Percentiles rank a stretch among this genome's conserved stretches.
These are phyloP conservation scores for Neelides folsomi DNA, from an alignment of 2,888 invertebrate genomes.

Conservation along the genomic window DNA sequence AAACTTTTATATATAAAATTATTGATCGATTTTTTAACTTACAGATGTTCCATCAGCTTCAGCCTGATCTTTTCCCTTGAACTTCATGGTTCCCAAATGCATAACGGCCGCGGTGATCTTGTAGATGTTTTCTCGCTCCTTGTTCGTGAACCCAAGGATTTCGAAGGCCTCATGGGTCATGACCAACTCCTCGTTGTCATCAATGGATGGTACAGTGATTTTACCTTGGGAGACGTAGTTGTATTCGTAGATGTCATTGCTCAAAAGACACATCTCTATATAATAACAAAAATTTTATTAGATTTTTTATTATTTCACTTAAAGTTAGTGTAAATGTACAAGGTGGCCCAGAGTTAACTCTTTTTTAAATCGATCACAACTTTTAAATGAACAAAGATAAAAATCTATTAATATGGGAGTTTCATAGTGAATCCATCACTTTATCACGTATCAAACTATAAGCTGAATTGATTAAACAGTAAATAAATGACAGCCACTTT, in stretches of 20 bases:
- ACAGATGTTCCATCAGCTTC: conserved; percentile 34
- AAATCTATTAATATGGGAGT: too few species aligned
- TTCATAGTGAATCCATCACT: too few species aligned
- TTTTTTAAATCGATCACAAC: too few species aligned
- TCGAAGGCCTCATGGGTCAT: conserved; percentile 70
- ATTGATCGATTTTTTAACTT: background rate
- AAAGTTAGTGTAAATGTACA: too few species aligned
- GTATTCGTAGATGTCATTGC: conserved; percentile 80
- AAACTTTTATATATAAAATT: background rate
- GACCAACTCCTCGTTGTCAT: conserved; percentile 83
- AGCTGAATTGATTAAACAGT: background rate
- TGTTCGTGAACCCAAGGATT: conserved; percentile 44
- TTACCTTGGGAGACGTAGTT: conserved; percentile 93
- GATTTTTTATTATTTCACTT: too few species aligned
- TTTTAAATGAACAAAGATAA: too few species aligned
- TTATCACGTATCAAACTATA: background rate
- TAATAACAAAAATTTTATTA: background rate
- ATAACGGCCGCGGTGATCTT: conserved; percentile 25
- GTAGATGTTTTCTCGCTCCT: conserved; percentile 42
- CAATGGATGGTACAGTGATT: conserved; percentile 82
- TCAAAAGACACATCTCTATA: conserved; percentile 34
- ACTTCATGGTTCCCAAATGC: conserved; percentile 44
- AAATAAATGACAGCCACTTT: too few species aligned
- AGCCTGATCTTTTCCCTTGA: conserved; percentile 49
- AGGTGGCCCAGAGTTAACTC: too few species aligned